Percentiles rank a stretch among this genome's conserved stretches.
phyloP scores from a whole-genome alignment of 2,888 invertebrate genomes.

The Tuta absoluta region DNA sequence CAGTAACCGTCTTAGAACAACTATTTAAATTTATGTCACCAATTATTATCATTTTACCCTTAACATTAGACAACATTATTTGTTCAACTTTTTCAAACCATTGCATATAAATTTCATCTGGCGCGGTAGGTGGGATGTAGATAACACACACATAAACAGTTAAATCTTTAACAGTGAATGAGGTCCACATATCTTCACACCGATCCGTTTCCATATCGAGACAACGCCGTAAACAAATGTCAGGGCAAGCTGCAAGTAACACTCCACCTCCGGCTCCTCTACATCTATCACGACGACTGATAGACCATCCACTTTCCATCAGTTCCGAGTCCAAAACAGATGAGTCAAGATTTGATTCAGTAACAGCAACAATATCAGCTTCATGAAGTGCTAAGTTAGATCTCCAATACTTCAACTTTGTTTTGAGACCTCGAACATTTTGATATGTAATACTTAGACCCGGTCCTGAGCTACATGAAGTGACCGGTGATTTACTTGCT shows the following conservation, averaged over 20 bases:
- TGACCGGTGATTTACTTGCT: not conserved
- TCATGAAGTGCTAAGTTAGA: not conserved
- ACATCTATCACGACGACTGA: not conserved
- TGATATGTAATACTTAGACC: not conserved
- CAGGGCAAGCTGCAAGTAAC: not conserved
- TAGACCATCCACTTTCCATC: not conserved
- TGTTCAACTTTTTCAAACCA: not conserved
- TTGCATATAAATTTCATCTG: not conserved
- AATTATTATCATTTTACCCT: not conserved
- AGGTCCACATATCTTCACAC: not conserved
- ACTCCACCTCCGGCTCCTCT: not conserved
- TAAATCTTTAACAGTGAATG: not conserved
- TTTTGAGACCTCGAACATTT: not conserved
- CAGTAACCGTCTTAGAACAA: not conserved
- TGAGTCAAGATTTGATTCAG: not conserved
- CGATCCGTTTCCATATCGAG: no score
- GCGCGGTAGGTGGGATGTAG: not conserved
- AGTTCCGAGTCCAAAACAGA: not conserved
- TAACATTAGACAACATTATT: not conserved
- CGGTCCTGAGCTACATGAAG: not conserved
- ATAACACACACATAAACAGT: not conserved
- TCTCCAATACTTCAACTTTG: not conserved
- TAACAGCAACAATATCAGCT: not conserved
- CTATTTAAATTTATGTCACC: slow-evolving; percentile 4
- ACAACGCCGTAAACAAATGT: not conserved